Base-by-base conservation (phyloP, 92 coral and sea anemone genomes). In the Phenganax stokvisi region DNA sequence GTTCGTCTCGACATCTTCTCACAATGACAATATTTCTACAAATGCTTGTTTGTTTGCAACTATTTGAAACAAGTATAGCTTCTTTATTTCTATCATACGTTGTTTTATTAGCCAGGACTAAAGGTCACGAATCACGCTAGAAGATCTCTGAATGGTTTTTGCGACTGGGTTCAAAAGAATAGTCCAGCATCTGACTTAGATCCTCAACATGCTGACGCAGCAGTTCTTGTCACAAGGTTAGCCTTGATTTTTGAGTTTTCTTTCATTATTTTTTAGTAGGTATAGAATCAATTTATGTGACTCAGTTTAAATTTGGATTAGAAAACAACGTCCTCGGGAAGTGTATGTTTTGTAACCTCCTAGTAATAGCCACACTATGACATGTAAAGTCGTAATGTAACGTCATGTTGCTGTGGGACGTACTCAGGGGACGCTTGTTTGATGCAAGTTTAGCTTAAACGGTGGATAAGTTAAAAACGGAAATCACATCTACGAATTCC, bases 131-230 rank as follows among this genome's bases (percentile, higher is more conserved):
- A 92, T 74, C 98, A 94, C 75, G 98, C 98, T 56, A 97, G 89
- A 8, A 86, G 89, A 65, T 88, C 98, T 0, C 79, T 94, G 25
- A 88, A 86, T 52, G 87, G 86, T 80, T 94, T 94, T 75, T 94
- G 98, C 78, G 72, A 71, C 57, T 94, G 97, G 97, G 89, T 92
- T 2, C 67, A 90, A 3, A 81, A 86, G 12, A 69, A 90, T 12
- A 94, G 92, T 76, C 98, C 98, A 13, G 85, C 79, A 56, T 92
- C 92, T 13, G 98, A 94, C 59, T 84, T 60, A 11, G 92, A 94
- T 81, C 97, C 98, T 2, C 87, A 89, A 86, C 98, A 94, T 51
- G 97, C 92, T 64, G 98, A 94, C 73, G 59, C 90, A 10, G 97
- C 98, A 7, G 87, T 94, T 27, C 86, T 93, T 51, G 85, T 93